A percentile compares a stretch with the other conserved stretches of the same genome.
phyloP scores from a whole-genome alignment of 2,113 vertebrate genomes.

The Myrmophylax atrothorax region DNA sequence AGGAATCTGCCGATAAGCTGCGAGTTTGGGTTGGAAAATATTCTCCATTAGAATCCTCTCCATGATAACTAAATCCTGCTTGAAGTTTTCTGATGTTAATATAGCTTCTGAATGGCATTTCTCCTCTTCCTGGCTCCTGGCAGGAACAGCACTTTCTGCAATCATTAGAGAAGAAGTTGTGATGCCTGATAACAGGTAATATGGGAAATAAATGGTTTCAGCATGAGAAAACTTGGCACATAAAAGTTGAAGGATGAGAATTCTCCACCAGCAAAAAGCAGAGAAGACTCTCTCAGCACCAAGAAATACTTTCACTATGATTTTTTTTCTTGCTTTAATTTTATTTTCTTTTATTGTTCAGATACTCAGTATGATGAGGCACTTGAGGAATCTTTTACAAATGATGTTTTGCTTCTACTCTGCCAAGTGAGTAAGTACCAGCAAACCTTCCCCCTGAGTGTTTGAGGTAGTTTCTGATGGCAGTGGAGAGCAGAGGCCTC shows the following conservation, averaged over 20 bases:
- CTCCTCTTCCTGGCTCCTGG: constrained; percentile 30
- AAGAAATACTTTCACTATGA: neutral
- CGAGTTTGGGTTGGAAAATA: constrained; percentile 82
- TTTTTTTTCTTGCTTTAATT: neutral
- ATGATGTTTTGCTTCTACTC: neutral
- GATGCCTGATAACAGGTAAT: constrained; percentile 49
- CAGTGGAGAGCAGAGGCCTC: neutral
- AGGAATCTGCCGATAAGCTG: constrained; percentile 85
- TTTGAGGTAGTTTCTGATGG: neutral
- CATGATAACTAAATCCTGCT: constrained; percentile 81
- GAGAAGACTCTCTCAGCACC: neutral
- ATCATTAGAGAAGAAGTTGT: constrained; percentile 53
- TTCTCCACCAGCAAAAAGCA: neutral
- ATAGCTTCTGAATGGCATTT: constrained; percentile 67
- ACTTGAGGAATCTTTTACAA: neutral
- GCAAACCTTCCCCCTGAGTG: neutral
- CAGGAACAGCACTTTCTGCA: constrained; percentile 52
- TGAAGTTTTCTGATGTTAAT: constrained; percentile 79
- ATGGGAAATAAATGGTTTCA: neutral
- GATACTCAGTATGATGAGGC: neutral
- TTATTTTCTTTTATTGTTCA: neutral
- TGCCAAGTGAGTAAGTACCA: neutral
- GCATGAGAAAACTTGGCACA: neutral
- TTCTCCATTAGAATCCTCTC: constrained; percentile 86
- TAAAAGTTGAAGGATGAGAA: neutral